Evolutionary conservation across 2,888 invertebrate species (phyloP), one percentile per base, ranked within the genome.

Genomic region (Tipula unca): DNA sequence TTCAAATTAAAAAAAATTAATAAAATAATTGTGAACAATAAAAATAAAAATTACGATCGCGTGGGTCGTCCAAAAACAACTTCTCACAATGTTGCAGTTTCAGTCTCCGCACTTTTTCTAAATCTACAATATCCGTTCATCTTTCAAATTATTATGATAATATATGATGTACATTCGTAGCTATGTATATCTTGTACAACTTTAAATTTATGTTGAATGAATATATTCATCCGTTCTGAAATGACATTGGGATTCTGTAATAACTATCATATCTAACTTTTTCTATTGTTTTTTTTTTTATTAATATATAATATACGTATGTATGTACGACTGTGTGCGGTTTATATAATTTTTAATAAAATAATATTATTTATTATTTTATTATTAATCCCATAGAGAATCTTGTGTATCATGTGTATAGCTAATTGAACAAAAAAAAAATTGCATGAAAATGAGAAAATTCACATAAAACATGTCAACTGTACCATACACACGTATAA

Each of bases 401-500:
- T 69, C 25, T 25, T 69, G 25, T 69, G 69, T 69, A 3, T 20
- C 69, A 69, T 25, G 10, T 20, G 69, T 69, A 4, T 10, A 69
- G n/a, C 48, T 32, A 32, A 32, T 32, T 32, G 32, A 32, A 48
- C n/a, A 48, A 17, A 48, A 39, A 39, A 39, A 6, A 39, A 48
- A n/a, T 48, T n/a, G 48, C n/a, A 69, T 69, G 69, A 69, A 69
- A 69, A 69, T 69, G 69, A 69, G 69, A 69, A 69, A 69, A 69
- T 69, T 69, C 25, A 10, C 25, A 25, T 69, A 69, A n/a, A n/a
- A n/a, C n/a, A n/a, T n/a, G 25, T 69, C 69, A 25, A 25, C 48
- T 48, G n/a, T 48, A 48, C n/a, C 10, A 25, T 8, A 54, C 20
- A 54, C 20, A 32, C 6, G 32, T 32, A 32, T 2, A 32, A 32